Base-by-base conservation (phyloP, 2,888 invertebrate species). In the Andrena bucephala region DNA sequence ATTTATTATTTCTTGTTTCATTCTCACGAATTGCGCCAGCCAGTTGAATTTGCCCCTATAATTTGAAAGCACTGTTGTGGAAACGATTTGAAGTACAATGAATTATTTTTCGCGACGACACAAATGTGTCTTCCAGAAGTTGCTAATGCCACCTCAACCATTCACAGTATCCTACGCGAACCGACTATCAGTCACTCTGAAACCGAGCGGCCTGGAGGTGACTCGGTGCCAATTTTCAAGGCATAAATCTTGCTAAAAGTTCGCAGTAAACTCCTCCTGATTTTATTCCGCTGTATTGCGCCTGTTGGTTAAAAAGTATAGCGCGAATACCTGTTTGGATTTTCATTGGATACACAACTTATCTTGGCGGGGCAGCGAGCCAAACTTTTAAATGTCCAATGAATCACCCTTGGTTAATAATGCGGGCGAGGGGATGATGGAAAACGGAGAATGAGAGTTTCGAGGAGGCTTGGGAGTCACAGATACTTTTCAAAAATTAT, bases 321-420 rank as follows among this genome's bases (percentile, higher is more conserved):
- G 27, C 13, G 31, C 54, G 50, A n/a, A 6, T 79, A 69, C 69
- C 69, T 70, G 79, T 66, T 52, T 59, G 65, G 79, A 65, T 70
- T 59, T 79, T 24, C 36, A n/a, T 29, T 6, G 59, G 36, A 77
- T 78, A 42, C 42, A 16, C 67, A 10, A 62, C 60, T 50, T 60
- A 70, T 59, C 69, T 60, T 50, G 13, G 7, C 54, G 29, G 24
- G 79, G 69, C 69, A 69, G 8, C 50, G 29, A 20, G 79, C 79
- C 79, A 79, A 79, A 78, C 65, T 70, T 79, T 78, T 70, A 79
- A 78, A 78, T 78, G 79, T 60, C 52, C 79, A n/a, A 78, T 70
- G 69, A 78, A 79, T 79, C 79, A 66, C 42, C 52, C 7, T 29
- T 24, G 6, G 79, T 59, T 69, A 50, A 50, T 70, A 50, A 66